Conservation (phyloP, 35 echinoderm and acorn worm genomes). For the Ophioderma brevispina region DNA sequence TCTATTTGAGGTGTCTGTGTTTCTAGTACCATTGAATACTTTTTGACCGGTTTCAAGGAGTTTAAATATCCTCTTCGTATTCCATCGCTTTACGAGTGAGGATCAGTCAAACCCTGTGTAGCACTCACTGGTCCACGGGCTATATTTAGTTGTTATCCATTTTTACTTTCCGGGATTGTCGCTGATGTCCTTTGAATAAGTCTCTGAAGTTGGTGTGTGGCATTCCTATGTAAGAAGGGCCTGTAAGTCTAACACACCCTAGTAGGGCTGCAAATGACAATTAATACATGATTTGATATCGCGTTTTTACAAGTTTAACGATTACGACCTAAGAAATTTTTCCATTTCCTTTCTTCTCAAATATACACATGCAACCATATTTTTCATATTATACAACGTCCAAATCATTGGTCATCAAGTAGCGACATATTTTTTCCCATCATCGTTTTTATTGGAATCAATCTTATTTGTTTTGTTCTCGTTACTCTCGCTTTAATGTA, state of each 20-base stretch:
- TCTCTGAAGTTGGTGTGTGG: neutral
- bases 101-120: neutral
- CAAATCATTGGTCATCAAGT: neutral
- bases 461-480: neutral
- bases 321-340: neutral
- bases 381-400: neutral
- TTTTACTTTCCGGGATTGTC: neutral
- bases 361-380: neutral
- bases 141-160: neutral
- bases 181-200: neutral
- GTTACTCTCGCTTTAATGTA: neutral
- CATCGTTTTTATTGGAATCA: neutral
- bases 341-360: neutral
- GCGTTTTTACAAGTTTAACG: neutral
- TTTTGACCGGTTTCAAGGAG: neutral
- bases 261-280: neutral
- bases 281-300: neutral
- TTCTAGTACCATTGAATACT: neutral
- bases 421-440: neutral
- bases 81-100: neutral
- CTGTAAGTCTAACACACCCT: neutral
- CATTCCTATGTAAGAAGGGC: neutral
- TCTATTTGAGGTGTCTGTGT: slow-evolving; percentile 3
- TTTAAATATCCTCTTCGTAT: neutral
- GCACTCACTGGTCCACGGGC: neutral